These are phyloP conservation scores for Amiota communis DNA, from an alignment of 2,888 invertebrate species.

Conservation along the genomic window DNA sequence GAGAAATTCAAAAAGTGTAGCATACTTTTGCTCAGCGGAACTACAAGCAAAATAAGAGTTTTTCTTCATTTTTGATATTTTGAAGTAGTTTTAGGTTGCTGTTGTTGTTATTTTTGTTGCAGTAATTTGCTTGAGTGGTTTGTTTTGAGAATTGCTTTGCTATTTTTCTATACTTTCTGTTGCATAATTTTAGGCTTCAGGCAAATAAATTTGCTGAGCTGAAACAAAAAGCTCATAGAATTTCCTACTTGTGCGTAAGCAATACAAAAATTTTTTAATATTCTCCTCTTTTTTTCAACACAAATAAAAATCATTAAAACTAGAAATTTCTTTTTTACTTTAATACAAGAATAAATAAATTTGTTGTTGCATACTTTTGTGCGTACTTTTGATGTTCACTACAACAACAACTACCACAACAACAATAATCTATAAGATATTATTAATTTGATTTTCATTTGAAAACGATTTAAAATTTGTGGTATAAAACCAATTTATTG, in stretches of 20 bases:
- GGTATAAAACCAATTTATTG: no score
- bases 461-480: no score
- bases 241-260: conserved; percentile 3
- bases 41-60: not conserved
- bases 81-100: not conserved
- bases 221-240: no score
- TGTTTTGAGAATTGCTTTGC: not conserved
- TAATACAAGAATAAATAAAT: no score
- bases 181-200: not conserved
- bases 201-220: not conserved
- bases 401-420: no score
- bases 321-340: no score
- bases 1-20: conserved; percentile 2
- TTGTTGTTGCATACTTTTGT: no score
- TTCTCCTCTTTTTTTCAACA: no score
- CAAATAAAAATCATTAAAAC: no score
- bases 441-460: no score
- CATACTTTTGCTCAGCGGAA: not conserved
- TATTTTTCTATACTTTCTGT: conserved; percentile 4
- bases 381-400: no score
- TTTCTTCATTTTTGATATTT: conserved; percentile 7
- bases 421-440: no score
- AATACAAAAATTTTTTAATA: not conserved
- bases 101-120: conserved; percentile 2
- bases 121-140: conserved; percentile 24